A percentile compares a stretch with the other conserved stretches of the same genome.
Conservation (phyloP, 53 echinoderm and acorn worm species). For the Stichopus horrens region DNA sequence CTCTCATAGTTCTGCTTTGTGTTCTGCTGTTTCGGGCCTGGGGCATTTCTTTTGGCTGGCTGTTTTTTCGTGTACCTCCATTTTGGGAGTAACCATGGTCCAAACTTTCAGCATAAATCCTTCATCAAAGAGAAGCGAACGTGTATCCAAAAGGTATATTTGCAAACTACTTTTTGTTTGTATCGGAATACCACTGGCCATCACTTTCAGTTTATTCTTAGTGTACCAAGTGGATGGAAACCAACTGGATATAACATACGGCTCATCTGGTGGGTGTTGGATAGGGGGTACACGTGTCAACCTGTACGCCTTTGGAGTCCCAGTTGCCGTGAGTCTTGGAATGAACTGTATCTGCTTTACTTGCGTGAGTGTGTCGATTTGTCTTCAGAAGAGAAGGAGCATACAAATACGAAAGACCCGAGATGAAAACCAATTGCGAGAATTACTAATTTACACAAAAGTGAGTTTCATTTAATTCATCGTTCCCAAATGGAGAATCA, state of each 20-base stretch:
- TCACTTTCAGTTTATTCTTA: neutral
- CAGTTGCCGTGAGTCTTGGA: slow-evolving; percentile 12
- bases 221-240: neutral
- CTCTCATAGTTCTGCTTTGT: neutral
- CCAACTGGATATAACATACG: neutral
- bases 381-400: neutral
- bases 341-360: slow-evolving; percentile 8
- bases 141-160: neutral
- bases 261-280: slow-evolving; percentile 10
- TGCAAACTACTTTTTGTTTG: neutral
- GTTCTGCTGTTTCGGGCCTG: neutral
- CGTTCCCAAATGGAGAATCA: too few species aligned
- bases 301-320: slow-evolving; percentile 8
- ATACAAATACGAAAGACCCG: neutral
- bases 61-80: neutral
- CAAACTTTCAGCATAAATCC: neutral
- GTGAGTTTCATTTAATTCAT: neutral
- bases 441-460: slow-evolving; percentile 9
- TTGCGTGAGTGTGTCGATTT: slow-evolving; percentile 1
- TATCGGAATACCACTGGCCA: neutral
- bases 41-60: slow-evolving; percentile 35
- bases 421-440: neutral
- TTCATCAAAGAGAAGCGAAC: neutral
- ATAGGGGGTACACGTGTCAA: neutral
- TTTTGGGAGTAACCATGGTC: slow-evolving; percentile 6